Conservation (phyloP, 2,888 invertebrate species). For the Phyllotreta striolata region DNA sequence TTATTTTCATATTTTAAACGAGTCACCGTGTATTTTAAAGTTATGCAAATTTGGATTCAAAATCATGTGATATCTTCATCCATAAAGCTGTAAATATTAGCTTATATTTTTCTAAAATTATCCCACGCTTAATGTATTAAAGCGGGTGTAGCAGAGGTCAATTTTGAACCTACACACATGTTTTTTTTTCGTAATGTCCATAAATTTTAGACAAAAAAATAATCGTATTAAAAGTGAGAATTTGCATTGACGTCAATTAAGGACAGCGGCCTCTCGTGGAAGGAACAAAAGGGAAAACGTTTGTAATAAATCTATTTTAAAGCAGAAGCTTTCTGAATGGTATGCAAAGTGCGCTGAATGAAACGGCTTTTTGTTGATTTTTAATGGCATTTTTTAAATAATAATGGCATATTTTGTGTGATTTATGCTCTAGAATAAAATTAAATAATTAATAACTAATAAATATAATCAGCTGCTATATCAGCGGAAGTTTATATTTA, state of each 20-base stretch:
- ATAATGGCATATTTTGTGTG: too few species aligned
- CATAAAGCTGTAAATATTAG: too few species aligned
- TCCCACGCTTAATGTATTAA: background rate
- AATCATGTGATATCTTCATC: background rate
- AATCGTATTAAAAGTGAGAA: slow-evolving; percentile 28
- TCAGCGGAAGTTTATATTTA: too few species aligned
- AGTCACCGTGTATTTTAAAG: too few species aligned
- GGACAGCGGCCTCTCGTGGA: slow-evolving; percentile 50
- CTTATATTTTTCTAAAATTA: slow-evolving; percentile 1
- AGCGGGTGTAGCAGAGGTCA: slow-evolving; percentile 4
- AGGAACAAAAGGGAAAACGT: slow-evolving; percentile 14
- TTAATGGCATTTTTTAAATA: too few species aligned
- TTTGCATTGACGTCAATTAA: slow-evolving; percentile 54
- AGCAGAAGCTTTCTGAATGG: too few species aligned
- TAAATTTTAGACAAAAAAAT: slow-evolving; percentile 16
- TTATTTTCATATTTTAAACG: too few species aligned
- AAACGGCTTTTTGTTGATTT: too few species aligned
- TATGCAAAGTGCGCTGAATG: too few species aligned
- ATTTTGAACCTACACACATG: slow-evolving; percentile 19
- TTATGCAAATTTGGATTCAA: background rate
- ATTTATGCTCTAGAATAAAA: too few species aligned
- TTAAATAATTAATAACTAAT: too few species aligned
- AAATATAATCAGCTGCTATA: too few species aligned
- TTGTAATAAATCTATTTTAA: slow-evolving; percentile 6
- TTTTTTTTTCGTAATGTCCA: slow-evolving; percentile 9